Evolutionary conservation across 2,797 vertebrate genomes (phyloP).

Genomic region (Gymnopithys bicolor): DNA sequence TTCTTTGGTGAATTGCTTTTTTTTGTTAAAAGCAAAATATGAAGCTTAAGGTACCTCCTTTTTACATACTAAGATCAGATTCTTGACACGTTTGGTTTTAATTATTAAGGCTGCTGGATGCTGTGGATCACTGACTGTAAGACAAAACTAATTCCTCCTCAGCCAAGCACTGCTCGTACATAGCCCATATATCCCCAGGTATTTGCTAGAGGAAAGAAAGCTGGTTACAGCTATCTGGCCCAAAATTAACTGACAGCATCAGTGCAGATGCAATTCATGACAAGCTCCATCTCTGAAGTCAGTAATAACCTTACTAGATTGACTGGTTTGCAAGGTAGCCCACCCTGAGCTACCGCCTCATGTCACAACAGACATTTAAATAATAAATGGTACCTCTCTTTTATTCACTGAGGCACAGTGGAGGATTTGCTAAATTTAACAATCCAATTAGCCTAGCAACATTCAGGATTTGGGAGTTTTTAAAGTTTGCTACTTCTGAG

Average conservation of each 20-base stretch:
- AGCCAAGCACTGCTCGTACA: slow-evolving; percentile 29
- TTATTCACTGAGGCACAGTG: neutral
- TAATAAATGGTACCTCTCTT: slow-evolving; percentile 26
- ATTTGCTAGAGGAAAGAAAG: slow-evolving; percentile 24
- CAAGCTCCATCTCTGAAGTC: slow-evolving; percentile 42
- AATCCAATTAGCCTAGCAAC: slow-evolving; percentile 50
- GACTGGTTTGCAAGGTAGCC: slow-evolving; percentile 6
- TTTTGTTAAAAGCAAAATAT: neutral
- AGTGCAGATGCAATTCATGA: neutral
- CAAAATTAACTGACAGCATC: slow-evolving; percentile 55
- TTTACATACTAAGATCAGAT: slow-evolving; percentile 22
- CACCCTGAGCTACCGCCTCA: neutral
- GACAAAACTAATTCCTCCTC: slow-evolving; percentile 60
- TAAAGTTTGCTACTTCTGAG: neutral
- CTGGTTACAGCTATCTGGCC: slow-evolving; percentile 21
- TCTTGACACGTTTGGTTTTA: slow-evolving; percentile 41
- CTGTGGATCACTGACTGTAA: slow-evolving; percentile 38
- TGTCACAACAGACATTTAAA: slow-evolving; percentile 22
- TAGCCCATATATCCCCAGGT: slow-evolving; percentile 21
- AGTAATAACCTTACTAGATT: neutral
- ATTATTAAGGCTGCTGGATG: slow-evolving; percentile 46
- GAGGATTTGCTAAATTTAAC: slow-evolving; percentile 44
- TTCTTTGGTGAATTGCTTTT: neutral
- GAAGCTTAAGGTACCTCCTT: slow-evolving; percentile 7
- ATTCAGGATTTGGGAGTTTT: slow-evolving; percentile 7